Evolutionary conservation across 2,113 vertebrate species (phyloP), one percentile per base, ranked within the genome.

Genomic region (Lynx canadensis): DNA sequence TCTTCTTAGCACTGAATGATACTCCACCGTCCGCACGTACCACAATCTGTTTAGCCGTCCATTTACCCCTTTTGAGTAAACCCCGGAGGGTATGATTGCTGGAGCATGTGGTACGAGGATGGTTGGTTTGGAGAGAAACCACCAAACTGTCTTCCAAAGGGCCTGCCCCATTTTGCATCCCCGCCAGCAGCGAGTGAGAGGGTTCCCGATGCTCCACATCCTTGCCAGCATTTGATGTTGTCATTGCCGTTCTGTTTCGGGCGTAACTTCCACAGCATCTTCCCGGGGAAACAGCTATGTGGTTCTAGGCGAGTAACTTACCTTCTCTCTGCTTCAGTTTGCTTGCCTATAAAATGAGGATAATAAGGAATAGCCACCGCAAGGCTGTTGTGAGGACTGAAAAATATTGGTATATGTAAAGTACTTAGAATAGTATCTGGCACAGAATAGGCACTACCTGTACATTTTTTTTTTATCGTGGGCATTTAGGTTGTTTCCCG

Each of bases 21-120:
- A 5, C 5, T 19, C 23, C 45, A 0, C 12, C 3, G 25, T 33
- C 63, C 3, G 65, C 7, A 2, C 10, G 8, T 0, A 10, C 63
- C 48, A 4, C 7, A 1, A 38, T 45, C n/a, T 23, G 19, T 33
- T 23, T 25, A 2, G 27, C n/a, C 5, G 4, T 7, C 48, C n/a
- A 60, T 60, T 23, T 60, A 21, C 45, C 12, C 45, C 45, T 57
- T 5, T 8, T 52, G 68, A 13, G 21, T 41, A 36, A 55, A 55
- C 10, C 55, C 16, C 79, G 3, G 33, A 21, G 45, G 21, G 80
- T 3, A 4, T 16, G 31, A 19, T 23, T 29, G 69, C 80, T 36
- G 48, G 69, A 4, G 55, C 21, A 0, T n/a, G 57, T 21, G 11
- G 45, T 52, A 11, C 52, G 55, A 23, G 36, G 7, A 50, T 7